Conservation (phyloP, 2,888 invertebrate genomes). For the Hyles lineata region DNA sequence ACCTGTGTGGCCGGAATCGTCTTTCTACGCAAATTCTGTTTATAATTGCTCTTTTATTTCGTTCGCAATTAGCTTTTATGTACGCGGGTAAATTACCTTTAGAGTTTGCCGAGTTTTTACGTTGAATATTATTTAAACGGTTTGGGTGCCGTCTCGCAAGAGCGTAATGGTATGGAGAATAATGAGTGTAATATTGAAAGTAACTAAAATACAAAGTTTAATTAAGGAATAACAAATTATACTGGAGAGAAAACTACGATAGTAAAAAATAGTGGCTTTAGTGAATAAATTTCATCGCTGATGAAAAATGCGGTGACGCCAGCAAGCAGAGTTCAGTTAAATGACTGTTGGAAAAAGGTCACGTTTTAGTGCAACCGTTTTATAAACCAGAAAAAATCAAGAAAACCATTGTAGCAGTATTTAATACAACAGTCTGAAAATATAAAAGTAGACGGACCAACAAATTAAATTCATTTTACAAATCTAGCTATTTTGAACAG, state of each 20-base stretch:
- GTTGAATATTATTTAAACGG: not conserved
- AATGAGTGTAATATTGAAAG: not conserved
- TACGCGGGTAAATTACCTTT: constrained; percentile 11
- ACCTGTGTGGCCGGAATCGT: constrained; percentile 34
- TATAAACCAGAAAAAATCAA: not conserved
- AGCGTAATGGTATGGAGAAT: not conserved
- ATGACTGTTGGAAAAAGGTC: not conserved
- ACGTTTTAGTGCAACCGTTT: not conserved
- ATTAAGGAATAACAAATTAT: constrained; percentile 15
- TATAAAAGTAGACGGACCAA: not conserved
- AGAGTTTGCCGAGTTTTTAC: not conserved
- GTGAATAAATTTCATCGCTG: not conserved
- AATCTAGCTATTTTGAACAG: not conserved
- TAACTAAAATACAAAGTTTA: constrained; percentile 8
- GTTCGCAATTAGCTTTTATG: constrained; percentile 10
- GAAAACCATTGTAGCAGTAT: not conserved
- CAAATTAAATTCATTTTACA: not conserved
- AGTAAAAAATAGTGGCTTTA: not conserved
- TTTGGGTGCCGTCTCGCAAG: not conserved
- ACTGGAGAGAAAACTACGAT: not conserved
- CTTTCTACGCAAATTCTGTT: constrained; percentile 35
- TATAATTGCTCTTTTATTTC: constrained; percentile 28
- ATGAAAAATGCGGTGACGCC: not conserved
- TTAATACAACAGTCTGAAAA: not conserved
- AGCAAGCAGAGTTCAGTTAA: not conserved